These are phyloP conservation scores for Chymomyza amoena DNA, from an alignment of 2,888 invertebrate species.

Conservation along the genomic window DNA sequence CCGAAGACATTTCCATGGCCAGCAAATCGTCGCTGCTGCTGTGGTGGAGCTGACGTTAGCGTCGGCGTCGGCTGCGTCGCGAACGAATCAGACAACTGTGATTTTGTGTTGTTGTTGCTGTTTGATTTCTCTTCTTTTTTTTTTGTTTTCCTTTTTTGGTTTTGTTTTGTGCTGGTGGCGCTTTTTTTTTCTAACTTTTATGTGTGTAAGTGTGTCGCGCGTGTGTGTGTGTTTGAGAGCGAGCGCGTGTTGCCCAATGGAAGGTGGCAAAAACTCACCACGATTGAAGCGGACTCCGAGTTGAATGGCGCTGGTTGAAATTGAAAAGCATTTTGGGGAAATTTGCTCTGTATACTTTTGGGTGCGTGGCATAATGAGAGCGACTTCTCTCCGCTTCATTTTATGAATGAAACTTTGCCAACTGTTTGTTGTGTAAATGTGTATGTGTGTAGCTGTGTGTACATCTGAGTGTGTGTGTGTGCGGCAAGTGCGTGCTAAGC, in stretches of 20 bases:
- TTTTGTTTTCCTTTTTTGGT: constrained; percentile 31
- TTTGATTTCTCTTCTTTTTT: constrained; percentile 64
- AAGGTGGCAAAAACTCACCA: constrained; percentile 63
- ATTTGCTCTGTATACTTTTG: constrained; percentile 52
- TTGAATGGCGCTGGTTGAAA: constrained; percentile 50
- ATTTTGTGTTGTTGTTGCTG: constrained; percentile 70
- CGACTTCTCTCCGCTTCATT: constrained; percentile 21
- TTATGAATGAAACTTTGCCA: constrained; percentile 60
- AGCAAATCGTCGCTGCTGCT: constrained; percentile 52
- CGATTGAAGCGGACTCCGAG: constrained; percentile 33
- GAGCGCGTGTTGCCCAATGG: constrained; percentile 53
- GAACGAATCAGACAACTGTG: constrained; percentile 78
- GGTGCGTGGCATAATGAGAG: constrained; percentile 18
- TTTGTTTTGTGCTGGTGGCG: constrained; percentile 27
- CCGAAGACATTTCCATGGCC: constrained; percentile 51
- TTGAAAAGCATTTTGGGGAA: constrained; percentile 44
- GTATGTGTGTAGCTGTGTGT: constrained; percentile 3
- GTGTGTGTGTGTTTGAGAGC: constrained; percentile 28
- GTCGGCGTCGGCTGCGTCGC: constrained; percentile 64
- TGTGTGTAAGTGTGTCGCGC: constrained; percentile 11
- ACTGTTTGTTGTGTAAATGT: constrained; percentile 1
- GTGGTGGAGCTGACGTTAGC: constrained; percentile 23
- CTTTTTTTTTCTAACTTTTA: constrained; percentile 44
- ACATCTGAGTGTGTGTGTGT: constrained; percentile 3
- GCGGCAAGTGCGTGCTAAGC: constrained; percentile 35